phyloP scores from a whole-genome alignment of 2,888 invertebrate species.

The Ormyrus pomaceus region DNA sequence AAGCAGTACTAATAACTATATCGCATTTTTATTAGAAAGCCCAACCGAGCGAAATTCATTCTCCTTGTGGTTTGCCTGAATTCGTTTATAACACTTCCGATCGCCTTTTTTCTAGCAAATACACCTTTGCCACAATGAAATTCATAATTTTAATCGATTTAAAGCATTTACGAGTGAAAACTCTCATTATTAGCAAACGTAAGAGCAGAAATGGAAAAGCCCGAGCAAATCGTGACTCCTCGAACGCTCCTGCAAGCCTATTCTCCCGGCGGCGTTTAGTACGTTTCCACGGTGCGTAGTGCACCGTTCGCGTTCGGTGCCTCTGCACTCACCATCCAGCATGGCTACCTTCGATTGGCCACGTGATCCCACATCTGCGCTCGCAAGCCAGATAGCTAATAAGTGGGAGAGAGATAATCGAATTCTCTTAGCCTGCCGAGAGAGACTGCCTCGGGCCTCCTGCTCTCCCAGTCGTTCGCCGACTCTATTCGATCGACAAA shows the following conservation, averaged over 20 bases:
- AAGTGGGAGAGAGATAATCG: background rate
- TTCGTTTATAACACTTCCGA: too few species aligned
- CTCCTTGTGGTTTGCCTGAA: too few species aligned
- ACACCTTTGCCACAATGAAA: background rate
- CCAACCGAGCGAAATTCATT: too few species aligned
- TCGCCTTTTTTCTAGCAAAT: too few species aligned
- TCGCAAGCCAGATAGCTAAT: background rate
- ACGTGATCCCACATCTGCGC: background rate
- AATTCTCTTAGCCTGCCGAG: background rate
- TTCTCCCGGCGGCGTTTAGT: conserved; percentile 69
- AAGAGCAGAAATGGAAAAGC: background rate
- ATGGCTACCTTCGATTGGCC: conserved; percentile 11
- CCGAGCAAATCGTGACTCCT: conserved; percentile 18
- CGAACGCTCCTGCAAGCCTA: conserved; percentile 64
- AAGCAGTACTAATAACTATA: too few species aligned
- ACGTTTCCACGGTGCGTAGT: conserved; percentile 67
- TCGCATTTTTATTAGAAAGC: too few species aligned
- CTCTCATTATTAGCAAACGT: background rate
- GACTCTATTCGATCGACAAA: conserved; percentile 73
- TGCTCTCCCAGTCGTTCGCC: conserved; percentile 66
- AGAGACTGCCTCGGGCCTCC: conserved; percentile 49
- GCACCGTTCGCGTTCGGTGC: conserved; percentile 20
- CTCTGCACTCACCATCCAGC: background rate
- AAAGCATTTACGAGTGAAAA: background rate
- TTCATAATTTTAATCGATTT: background rate